Percentiles rank a stretch among this genome's conserved stretches.
Conservation (phyloP, 2,888 invertebrate genomes). For the Frankliniella fusca region DNA sequence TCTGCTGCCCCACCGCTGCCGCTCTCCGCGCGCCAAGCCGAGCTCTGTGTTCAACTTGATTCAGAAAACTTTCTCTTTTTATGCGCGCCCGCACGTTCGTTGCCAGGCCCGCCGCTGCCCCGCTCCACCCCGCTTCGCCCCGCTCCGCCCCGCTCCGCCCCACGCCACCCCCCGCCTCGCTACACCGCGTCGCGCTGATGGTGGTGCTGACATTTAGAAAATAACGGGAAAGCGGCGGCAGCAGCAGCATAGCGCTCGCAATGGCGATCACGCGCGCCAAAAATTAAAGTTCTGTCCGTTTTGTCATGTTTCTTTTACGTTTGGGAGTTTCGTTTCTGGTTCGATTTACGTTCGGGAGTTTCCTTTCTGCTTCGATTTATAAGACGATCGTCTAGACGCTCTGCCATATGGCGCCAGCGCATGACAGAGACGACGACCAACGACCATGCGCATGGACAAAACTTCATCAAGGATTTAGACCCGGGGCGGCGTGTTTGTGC, state of each 20-base stretch:
- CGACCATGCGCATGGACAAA: too few relatives aligned
- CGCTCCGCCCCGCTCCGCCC: not conserved
- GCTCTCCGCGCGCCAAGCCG: not conserved
- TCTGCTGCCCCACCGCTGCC: not conserved
- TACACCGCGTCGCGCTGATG: not conserved
- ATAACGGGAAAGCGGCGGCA: not conserved
- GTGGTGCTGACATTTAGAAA: not conserved
- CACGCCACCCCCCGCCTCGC: not conserved
- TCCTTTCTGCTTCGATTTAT: too few relatives aligned
- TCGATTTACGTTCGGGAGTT: too few relatives aligned
- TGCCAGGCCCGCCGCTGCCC: not conserved
- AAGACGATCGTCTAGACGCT: too few relatives aligned
- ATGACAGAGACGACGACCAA: not conserved
- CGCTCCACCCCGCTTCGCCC: not conserved
- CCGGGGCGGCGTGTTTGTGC: not conserved
- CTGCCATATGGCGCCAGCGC: not conserved
- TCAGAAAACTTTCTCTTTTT: slow-evolving; percentile 2
- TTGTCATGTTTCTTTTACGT: too few relatives aligned
- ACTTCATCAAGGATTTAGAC: not conserved
- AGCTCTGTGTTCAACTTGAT: slow-evolving; percentile 2
- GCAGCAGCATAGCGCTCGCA: too few relatives aligned
- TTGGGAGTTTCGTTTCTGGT: too few relatives aligned
- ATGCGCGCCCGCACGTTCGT: slow-evolving; percentile 2
- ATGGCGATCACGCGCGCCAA: too few relatives aligned
- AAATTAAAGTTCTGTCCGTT: too few relatives aligned